Conservation (phyloP, 2,797 vertebrate species). For the Lerista edwardsae region DNA sequence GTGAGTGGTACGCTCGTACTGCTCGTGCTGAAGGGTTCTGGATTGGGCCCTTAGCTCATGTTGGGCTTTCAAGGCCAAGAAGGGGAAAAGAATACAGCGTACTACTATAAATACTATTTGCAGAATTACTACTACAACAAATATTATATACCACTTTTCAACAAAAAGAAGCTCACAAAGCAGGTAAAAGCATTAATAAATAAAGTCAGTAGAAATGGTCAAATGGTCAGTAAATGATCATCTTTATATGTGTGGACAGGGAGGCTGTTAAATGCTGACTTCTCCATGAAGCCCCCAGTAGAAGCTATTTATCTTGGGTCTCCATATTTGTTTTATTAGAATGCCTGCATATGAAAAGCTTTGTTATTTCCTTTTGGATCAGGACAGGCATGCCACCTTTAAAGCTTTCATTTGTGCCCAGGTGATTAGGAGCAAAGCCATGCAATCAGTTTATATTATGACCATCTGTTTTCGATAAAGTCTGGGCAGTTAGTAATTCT, state of each 20-base stretch:
- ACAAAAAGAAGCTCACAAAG: too few species aligned
- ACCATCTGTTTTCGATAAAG: neutral
- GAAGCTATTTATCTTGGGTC: neutral
- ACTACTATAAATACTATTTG: too few species aligned
- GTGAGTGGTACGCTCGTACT: too few species aligned
- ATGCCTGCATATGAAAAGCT: neutral
- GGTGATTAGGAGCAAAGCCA: neutral
- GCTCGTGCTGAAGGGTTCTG: too few species aligned
- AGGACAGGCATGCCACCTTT: neutral
- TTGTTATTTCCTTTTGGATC: neutral
- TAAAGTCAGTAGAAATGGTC: too few species aligned
- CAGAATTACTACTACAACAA: too few species aligned
- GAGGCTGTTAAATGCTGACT: neutral
- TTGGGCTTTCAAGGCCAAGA: too few species aligned
- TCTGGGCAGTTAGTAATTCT: neutral
- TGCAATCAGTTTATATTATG: neutral
- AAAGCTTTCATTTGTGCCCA: neutral
- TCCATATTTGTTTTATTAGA: neutral
- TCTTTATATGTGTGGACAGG: neutral
- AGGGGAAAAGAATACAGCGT: too few species aligned
- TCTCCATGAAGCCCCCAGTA: too few species aligned
- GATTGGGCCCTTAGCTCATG: too few species aligned
- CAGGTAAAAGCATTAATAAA: too few species aligned
- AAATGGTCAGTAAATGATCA: neutral
- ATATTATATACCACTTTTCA: too few species aligned